These are phyloP conservation scores for Erebia epiphron DNA, from an alignment of 2,888 invertebrate species.

Conservation along the genomic window DNA sequence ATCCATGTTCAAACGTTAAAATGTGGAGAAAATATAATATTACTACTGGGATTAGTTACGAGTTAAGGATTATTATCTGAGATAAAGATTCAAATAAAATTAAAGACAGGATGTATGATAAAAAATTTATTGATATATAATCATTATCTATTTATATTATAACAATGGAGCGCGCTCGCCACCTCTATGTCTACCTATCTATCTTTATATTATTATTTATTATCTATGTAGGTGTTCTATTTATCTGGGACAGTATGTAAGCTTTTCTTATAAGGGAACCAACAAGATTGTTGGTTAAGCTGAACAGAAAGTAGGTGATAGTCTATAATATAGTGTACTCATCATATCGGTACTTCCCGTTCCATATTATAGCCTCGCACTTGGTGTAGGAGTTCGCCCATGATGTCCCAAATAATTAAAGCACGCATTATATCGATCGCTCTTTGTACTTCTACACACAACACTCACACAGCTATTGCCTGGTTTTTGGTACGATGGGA, in stretches of 20 bases:
- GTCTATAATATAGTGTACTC: too few species aligned
- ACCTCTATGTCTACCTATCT: slow-evolving; percentile 43
- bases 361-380: not conserved
- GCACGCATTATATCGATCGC: slow-evolving; percentile 37
- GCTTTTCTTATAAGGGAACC: too few species aligned
- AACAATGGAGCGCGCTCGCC: slow-evolving; percentile 64
- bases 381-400: not conserved
- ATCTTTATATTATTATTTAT: slow-evolving; percentile 22
- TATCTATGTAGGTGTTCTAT: slow-evolving; percentile 8
- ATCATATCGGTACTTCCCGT: too few species aligned
- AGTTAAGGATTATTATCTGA: not conserved
- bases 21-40: not conserved
- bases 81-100: slow-evolving; percentile 25
- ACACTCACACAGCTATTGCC: slow-evolving; percentile 50
- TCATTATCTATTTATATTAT: slow-evolving; percentile 68
- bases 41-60: not conserved
- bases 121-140: slow-evolving; percentile 81
- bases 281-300: too few species aligned
- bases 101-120: slow-evolving; percentile 55
- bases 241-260: not conserved
- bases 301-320: too few species aligned
- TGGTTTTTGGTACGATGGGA: slow-evolving; percentile 52
- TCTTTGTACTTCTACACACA: slow-evolving; percentile 50
- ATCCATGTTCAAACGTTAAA: too few species aligned
- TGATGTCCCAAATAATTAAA: not conserved